These are phyloP conservation scores for Scrobipalpa atriplicella DNA, from an alignment of 2,888 invertebrate species.

Conservation along the genomic window DNA sequence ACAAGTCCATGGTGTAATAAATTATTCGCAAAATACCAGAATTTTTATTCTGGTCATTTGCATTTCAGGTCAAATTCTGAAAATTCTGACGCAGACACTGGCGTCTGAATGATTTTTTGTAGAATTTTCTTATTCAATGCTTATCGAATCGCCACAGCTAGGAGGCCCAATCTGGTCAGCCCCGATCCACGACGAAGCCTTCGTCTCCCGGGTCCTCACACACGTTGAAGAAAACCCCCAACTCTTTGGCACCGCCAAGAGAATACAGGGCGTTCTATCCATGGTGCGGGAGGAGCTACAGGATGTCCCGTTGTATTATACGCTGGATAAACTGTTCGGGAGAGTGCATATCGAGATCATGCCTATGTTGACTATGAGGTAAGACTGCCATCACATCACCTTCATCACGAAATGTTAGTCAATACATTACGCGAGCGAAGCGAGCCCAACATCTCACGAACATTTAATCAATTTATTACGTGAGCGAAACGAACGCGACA, in stretches of 20 bases:
- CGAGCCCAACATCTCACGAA: too few relatives aligned
- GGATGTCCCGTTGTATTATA: slow-evolving; percentile 94
- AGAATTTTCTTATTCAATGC: not conserved
- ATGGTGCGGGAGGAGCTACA: slow-evolving; percentile 92
- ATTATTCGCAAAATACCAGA: too few relatives aligned
- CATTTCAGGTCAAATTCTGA: too few relatives aligned
- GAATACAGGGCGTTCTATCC: slow-evolving; percentile 91
- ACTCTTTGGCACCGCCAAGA: slow-evolving; percentile 86
- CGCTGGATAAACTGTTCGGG: slow-evolving; percentile 89
- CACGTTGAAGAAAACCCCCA: slow-evolving; percentile 67
- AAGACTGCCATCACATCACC: slow-evolving; percentile 26
- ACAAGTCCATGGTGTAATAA: too few relatives aligned
- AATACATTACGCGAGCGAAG: too few relatives aligned
- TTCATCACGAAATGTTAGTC: too few relatives aligned
- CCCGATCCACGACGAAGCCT: slow-evolving; percentile 90
- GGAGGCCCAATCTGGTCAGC: slow-evolving; percentile 98
- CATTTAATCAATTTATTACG: too few relatives aligned
- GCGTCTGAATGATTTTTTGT: too few relatives aligned
- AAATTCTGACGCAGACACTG: too few relatives aligned
- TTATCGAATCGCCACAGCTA: slow-evolving; percentile 75
- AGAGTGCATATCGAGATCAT: slow-evolving; percentile 88
- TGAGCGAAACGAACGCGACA: too few relatives aligned
- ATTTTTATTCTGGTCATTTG: too few relatives aligned
- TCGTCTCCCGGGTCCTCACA: slow-evolving; percentile 86
- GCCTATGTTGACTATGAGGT: slow-evolving; percentile 88